phyloP scores from a whole-genome alignment of 2,888 invertebrate genomes.

The Sthenelais limicola region DNA sequence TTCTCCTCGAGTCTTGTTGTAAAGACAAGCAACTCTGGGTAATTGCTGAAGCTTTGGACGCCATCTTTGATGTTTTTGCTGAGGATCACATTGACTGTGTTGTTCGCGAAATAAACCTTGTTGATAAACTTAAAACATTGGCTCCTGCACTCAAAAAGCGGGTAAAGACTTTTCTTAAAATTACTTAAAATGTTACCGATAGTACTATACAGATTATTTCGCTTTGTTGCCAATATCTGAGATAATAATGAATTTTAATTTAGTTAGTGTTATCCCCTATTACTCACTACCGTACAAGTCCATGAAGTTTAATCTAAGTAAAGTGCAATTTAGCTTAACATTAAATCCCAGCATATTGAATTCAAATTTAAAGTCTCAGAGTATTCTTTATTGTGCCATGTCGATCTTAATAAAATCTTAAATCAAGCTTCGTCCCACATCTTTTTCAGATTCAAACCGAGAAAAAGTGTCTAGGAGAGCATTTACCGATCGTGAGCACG shows the following conservation, averaged over 20 bases:
- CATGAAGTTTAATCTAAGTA: too few relatives aligned
- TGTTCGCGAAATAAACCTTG: conserved; percentile 78
- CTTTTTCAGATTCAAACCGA: conserved; percentile 78
- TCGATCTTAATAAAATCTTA: neutral
- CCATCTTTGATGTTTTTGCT: conserved; percentile 83
- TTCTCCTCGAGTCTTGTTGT: conserved; percentile 77
- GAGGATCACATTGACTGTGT: conserved; percentile 82
- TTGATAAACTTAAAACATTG: conserved; percentile 77
- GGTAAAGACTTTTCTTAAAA: conserved; percentile 71
- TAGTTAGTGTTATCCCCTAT: too few relatives aligned
- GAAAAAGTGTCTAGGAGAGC: conserved; percentile 79
- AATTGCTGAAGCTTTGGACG: conserved; percentile 82
- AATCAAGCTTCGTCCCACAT: conserved; percentile 38
- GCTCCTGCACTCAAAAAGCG: conserved; percentile 79
- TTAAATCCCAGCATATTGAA: neutral
- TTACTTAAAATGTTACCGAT: neutral
- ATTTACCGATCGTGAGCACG: conserved; percentile 81
- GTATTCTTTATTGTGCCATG: neutral
- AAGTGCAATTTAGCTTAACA: neutral
- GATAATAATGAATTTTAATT: neutral
- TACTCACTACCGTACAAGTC: too few relatives aligned
- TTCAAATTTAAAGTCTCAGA: neutral
- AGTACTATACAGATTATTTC: neutral
- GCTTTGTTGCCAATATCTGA: neutral
- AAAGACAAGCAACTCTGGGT: conserved; percentile 81